These are phyloP conservation scores for Tillus elongatus DNA, from an alignment of 2,888 invertebrate genomes.

Conservation along the genomic window DNA sequence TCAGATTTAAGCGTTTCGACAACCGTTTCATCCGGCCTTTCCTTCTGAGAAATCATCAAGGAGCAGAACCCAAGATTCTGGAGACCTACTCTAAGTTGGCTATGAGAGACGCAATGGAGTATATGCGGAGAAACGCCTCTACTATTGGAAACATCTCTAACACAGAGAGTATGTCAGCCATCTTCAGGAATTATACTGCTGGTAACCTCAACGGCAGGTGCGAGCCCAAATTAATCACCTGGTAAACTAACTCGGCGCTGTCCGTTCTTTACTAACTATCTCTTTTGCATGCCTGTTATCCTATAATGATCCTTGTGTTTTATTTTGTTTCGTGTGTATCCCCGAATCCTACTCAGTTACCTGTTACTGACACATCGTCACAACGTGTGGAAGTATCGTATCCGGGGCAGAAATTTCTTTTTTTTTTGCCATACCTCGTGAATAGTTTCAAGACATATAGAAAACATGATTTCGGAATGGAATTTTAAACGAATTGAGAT, in stretches of 20 bases:
- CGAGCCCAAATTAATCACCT: conserved; percentile 46
- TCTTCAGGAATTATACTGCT: conserved; percentile 81
- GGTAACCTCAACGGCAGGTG: conserved; percentile 80
- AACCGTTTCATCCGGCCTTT: conserved; percentile 87
- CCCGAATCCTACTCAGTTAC: too few relatives aligned
- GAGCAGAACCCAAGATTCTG: conserved; percentile 85
- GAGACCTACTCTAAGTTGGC: conserved; percentile 90
- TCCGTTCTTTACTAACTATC: too few relatives aligned
- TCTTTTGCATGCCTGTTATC: too few relatives aligned
- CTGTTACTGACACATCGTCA: too few relatives aligned
- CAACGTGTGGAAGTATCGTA: too few relatives aligned
- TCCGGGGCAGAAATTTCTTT: too few relatives aligned
- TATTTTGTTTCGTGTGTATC: too few relatives aligned
- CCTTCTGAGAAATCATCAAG: conserved; percentile 75
- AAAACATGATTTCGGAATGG: too few relatives aligned
- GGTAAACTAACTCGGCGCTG: conserved; percentile 46
- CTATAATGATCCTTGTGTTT: too few relatives aligned
- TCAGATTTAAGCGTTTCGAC: conserved; percentile 85
- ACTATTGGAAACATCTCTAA: conserved; percentile 81
- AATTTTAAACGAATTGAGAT: too few relatives aligned
- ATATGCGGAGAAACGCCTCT: conserved; percentile 79
- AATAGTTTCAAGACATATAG: too few relatives aligned
- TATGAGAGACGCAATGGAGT: conserved; percentile 89
- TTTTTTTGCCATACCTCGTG: too few relatives aligned
- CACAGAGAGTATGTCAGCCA: conserved; percentile 83